Percentiles rank a stretch among this genome's conserved stretches.
Conservation (phyloP, 2,113 vertebrate genomes). For the Callorhinus ursinus region DNA sequence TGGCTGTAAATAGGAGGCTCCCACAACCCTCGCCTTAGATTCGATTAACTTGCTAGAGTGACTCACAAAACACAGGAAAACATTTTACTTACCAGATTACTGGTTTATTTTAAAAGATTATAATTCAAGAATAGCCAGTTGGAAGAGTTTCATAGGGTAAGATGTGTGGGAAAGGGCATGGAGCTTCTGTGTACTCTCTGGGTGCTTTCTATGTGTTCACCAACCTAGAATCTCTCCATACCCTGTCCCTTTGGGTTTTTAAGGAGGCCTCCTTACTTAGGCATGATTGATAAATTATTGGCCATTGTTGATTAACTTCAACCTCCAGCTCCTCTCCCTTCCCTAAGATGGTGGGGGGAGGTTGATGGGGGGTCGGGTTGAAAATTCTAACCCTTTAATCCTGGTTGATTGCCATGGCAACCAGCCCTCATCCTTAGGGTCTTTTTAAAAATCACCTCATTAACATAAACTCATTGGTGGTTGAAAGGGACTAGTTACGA, state of each 20-base stretch:
- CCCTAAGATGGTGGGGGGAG: not conserved
- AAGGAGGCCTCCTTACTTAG: not conserved
- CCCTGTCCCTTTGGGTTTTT: not conserved
- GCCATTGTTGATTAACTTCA: not conserved
- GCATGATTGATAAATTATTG: not conserved
- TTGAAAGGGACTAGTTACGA: not conserved
- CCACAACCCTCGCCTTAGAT: not conserved
- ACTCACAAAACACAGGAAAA: not conserved
- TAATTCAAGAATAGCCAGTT: not conserved
- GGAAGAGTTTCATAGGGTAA: not conserved
- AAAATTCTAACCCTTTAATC: not conserved
- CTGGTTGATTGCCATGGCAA: not conserved
- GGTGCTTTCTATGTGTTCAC: not conserved
- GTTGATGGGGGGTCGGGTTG: not conserved
- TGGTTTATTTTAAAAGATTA: constrained; percentile 4
- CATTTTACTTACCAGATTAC: not conserved
- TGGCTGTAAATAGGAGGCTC: not conserved
- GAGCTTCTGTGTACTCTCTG: not conserved
- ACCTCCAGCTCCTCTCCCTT: not conserved
- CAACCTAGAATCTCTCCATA: not conserved
- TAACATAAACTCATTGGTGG: not conserved
- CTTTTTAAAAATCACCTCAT: not conserved
- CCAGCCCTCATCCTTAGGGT: not conserved
- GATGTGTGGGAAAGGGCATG: not conserved
- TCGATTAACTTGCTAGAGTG: not conserved